A percentile compares a stretch with the other conserved stretches of the same genome.
phyloP scores from a whole-genome alignment of 1,140 invertebrate genomes.

The Apis dorsata region DNA sequence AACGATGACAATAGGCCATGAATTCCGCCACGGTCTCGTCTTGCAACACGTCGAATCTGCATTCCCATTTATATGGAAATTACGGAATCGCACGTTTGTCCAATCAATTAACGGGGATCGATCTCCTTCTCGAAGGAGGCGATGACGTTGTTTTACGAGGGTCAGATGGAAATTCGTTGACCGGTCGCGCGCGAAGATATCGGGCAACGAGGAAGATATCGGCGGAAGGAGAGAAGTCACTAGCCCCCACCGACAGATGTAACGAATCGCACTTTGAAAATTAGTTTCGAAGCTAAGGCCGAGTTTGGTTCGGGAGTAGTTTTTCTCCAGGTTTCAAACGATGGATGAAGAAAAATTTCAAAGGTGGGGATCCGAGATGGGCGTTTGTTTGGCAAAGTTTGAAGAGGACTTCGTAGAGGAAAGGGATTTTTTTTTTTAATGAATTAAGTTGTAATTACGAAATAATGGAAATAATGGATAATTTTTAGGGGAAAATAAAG shows the following conservation, averaged over 20 bases:
- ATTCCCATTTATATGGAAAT: slow-evolving; percentile 67
- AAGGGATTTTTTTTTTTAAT: no score
- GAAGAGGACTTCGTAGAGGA: no score
- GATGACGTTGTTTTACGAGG: slow-evolving; percentile 30
- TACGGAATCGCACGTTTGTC: slow-evolving; percentile 62
- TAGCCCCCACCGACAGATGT: slow-evolving; percentile 6
- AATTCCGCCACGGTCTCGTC: slow-evolving; percentile 41
- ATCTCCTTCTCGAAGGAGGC: slow-evolving; percentile 13
- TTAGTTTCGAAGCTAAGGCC: neutral
- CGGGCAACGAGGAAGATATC: neutral
- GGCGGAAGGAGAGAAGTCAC: neutral
- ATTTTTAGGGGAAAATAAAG: no score
- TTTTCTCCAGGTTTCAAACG: neutral
- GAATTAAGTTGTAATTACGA: no score
- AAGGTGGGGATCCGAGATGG: no score
- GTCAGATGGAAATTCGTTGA: neutral
- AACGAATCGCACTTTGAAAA: slow-evolving; percentile 24
- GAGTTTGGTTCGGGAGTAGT: neutral
- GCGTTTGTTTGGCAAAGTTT: neutral
- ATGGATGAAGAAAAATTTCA: slow-evolving; percentile 16
- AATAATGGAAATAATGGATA: no score
- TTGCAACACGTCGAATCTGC: slow-evolving; percentile 57
- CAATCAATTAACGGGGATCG: slow-evolving; percentile 61
- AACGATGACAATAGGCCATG: slow-evolving; percentile 51
- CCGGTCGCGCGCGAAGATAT: neutral